Conservation (phyloP, 2,113 vertebrate genomes). For the Tragelaphus strepsiceros region DNA sequence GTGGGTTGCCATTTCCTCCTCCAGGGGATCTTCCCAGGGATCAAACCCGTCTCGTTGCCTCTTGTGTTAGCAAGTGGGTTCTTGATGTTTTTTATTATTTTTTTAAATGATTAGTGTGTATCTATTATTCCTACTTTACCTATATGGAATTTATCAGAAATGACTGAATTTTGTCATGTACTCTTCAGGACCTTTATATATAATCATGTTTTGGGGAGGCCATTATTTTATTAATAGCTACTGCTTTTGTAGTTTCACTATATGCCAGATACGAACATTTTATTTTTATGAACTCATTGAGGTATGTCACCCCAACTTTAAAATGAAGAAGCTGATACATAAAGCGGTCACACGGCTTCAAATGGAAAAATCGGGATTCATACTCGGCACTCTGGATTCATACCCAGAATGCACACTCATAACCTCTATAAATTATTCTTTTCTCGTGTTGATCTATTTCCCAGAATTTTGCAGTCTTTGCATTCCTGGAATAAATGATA, state of each 20-base stretch:
- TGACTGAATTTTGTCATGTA: neutral
- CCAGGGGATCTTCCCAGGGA: neutral
- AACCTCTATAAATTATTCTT: neutral
- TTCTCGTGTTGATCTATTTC: neutral
- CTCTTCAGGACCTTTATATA: neutral
- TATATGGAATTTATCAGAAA: neutral
- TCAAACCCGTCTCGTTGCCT: neutral
- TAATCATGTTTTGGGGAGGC: neutral
- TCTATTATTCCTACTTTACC: neutral
- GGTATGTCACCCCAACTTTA: neutral
- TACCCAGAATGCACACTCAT: neutral
- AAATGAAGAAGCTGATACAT: neutral
- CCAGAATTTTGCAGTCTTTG: neutral
- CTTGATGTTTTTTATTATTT: neutral
- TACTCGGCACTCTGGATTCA: neutral
- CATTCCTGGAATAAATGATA: neutral
- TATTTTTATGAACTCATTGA: conserved; percentile 2
- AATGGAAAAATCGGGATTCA: neutral
- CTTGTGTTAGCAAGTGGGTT: neutral
- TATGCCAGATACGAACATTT: neutral
- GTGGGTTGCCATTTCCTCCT: neutral
- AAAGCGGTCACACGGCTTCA: neutral
- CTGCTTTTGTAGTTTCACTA: neutral
- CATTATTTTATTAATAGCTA: neutral
- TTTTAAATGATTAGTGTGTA: neutral